These are phyloP conservation scores for Hypsopygia costalis DNA, from an alignment of 2,888 invertebrate species.

Conservation along the genomic window DNA sequence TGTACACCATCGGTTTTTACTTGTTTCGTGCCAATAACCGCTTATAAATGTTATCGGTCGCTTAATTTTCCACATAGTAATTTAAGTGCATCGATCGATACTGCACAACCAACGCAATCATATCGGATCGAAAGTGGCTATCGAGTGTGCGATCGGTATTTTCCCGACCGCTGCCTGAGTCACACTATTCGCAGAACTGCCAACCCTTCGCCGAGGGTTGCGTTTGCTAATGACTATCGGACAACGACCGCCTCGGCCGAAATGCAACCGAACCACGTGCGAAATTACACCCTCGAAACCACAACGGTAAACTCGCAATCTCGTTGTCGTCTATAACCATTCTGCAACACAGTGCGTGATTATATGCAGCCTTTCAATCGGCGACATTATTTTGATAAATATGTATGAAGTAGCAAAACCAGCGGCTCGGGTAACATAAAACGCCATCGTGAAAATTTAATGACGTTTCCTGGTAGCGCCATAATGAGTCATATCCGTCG, in stretches of 20 bases:
- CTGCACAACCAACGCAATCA: slow-evolving; percentile 45
- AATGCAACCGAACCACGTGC: slow-evolving; percentile 52
- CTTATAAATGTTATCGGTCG: slow-evolving; percentile 18
- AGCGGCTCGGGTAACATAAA: slow-evolving; percentile 68
- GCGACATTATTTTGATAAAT: slow-evolving; percentile 79
- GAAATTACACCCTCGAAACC: slow-evolving; percentile 66
- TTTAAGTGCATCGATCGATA: slow-evolving; percentile 37
- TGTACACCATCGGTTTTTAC: background rate
- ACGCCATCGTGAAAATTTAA: slow-evolving; percentile 79
- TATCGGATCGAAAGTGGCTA: slow-evolving; percentile 51
- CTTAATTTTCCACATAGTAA: slow-evolving; percentile 31
- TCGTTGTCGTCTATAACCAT: slow-evolving; percentile 40
- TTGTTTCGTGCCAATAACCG: slow-evolving; percentile 12
- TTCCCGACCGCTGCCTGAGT: slow-evolving; percentile 47
- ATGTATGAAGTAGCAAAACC: slow-evolving; percentile 76
- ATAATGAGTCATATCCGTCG: slow-evolving; percentile 76
- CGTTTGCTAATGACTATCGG: slow-evolving; percentile 70
- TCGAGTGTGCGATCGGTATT: slow-evolving; percentile 60
- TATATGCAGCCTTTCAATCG: slow-evolving; percentile 79
- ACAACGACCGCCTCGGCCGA: slow-evolving; percentile 52
- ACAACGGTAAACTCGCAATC: slow-evolving; percentile 63
- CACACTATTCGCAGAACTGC: slow-evolving; percentile 62
- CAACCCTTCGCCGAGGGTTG: slow-evolving; percentile 65
- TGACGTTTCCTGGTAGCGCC: slow-evolving; percentile 73
- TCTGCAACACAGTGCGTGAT: slow-evolving; percentile 71